phyloP scores from a whole-genome alignment of 1,140 invertebrate species.

The Leptinotarsa undecemlineata region DNA sequence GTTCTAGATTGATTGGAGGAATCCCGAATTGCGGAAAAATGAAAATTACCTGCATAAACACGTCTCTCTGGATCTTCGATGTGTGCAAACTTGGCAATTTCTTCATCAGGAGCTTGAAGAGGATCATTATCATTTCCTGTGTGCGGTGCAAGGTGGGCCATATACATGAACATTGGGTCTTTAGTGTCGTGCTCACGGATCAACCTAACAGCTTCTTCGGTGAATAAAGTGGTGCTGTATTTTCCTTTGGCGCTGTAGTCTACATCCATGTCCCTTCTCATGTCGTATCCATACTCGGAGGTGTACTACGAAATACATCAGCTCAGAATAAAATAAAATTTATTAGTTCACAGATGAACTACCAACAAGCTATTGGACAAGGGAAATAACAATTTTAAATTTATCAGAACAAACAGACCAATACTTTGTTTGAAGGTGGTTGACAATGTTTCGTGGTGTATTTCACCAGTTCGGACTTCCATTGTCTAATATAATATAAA shows the following conservation, averaged over 20 bases:
- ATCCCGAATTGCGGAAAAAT: too few species aligned
- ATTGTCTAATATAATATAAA: too few species aligned
- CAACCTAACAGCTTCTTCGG: conserved; percentile 70
- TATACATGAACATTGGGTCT: conserved; percentile 79
- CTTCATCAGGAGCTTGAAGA: conserved; percentile 82
- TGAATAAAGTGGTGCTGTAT: conserved; percentile 83
- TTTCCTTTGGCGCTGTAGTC: conserved; percentile 64
- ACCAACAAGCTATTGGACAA: too few species aligned
- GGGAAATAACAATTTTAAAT: too few species aligned
- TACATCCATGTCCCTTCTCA: conserved; percentile 66
- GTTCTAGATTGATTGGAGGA: too few species aligned
- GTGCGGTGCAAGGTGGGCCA: conserved; percentile 84
- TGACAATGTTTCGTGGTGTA: too few species aligned
- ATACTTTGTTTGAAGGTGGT: too few species aligned
- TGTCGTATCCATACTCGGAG: conserved; percentile 65
- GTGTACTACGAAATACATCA: conserved; percentile 43
- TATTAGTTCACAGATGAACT: too few species aligned
- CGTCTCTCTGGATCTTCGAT: conserved; percentile 75
- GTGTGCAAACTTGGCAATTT: conserved; percentile 73
- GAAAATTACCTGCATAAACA: conserved; percentile 65
- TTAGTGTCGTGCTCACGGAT: conserved; percentile 70
- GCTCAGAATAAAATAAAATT: too few species aligned
- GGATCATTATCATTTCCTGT: conserved; percentile 69
- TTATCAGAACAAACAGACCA: too few species aligned
- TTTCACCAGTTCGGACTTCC: too few species aligned